A percentile compares a stretch with the other conserved stretches of the same genome.
phyloP scores from a whole-genome alignment of 1,140 invertebrate genomes.

The Drosophila sulfurigaster region DNA sequence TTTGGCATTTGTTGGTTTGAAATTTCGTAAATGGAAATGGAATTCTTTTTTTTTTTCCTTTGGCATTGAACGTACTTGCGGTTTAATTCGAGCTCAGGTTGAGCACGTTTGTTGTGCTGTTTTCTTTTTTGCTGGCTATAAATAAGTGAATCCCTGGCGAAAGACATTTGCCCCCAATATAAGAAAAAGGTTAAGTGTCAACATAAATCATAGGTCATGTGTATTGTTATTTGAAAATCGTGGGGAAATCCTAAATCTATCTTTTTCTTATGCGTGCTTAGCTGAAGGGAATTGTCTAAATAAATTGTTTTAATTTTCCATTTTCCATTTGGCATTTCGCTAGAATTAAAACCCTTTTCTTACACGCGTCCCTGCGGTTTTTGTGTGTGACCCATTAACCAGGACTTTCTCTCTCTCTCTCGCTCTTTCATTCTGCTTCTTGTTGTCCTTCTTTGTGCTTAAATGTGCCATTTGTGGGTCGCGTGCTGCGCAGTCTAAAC shows the following conservation, averaged over 20 bases:
- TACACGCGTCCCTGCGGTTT: constrained; percentile 38
- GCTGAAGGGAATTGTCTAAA: background rate
- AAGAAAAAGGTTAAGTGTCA: constrained; percentile 33
- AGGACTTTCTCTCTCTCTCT: too few species aligned
- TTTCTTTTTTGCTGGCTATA: constrained; percentile 41
- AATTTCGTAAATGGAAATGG: constrained; percentile 56
- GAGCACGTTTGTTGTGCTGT: constrained; percentile 26
- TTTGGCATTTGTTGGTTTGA: constrained; percentile 61
- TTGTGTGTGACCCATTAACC: constrained; percentile 29
- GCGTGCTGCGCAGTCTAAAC: constrained; percentile 54
- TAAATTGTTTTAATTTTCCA: constrained; percentile 35
- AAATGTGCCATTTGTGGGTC: constrained; percentile 41
- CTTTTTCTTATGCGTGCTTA: background rate
- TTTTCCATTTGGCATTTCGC: constrained; percentile 8
- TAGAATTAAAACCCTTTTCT: constrained; percentile 16
- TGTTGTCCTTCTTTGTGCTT: background rate
- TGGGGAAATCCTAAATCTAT: background rate
- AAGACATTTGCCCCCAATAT: constrained; percentile 15
- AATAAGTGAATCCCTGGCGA: constrained; percentile 58
- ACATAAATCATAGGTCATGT: constrained; percentile 41
- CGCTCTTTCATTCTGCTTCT: background rate
- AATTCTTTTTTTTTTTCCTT: constrained; percentile 31
- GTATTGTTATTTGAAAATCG: background rate
- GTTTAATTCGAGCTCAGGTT: constrained; percentile 46
- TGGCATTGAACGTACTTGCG: constrained; percentile 60